Percentiles rank a stretch among this genome's conserved stretches.
Conservation (phyloP, 2,113 vertebrate genomes). For the Gavia stellata region DNA sequence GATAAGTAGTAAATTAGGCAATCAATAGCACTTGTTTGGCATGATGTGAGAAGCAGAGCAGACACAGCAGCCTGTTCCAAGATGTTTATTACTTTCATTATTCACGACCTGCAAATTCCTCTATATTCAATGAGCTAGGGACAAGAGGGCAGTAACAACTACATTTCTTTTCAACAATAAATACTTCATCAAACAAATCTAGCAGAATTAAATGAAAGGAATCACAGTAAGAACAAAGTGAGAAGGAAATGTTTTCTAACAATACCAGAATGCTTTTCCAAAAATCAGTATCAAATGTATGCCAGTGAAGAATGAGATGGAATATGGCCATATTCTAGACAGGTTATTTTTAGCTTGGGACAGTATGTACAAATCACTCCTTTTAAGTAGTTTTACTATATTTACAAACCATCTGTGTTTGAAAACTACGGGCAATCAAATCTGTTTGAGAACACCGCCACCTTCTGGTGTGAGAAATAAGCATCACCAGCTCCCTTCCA, state of each 20-base stretch:
- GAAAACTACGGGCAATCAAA: not conserved
- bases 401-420: slow-evolving; percentile 1
- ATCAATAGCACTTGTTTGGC: not conserved
- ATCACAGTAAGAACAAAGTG: not conserved
- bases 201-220: not conserved
- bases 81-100: not conserved
- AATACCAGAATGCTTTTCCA: not conserved
- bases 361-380: not conserved
- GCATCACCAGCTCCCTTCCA: not conserved
- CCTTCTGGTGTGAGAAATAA: not conserved
- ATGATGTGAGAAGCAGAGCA: not conserved
- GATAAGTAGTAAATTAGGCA: not conserved
- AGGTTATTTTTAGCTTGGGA: slow-evolving; percentile 13
- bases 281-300: not conserved
- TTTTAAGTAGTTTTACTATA: not conserved
- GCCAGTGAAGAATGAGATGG: not conserved
- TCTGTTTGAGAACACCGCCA: slow-evolving; percentile 23
- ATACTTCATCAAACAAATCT: not conserved
- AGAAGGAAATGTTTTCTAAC: not conserved
- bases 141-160: not conserved
- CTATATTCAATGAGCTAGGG: not conserved
- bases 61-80: not conserved
- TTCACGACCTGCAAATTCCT: not conserved
- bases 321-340: not conserved
- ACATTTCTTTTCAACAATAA: not conserved